Evolutionary conservation across 2,797 vertebrate species (phyloP), one percentile per base, ranked within the genome.

Genomic region (Remorina albescens): DNA sequence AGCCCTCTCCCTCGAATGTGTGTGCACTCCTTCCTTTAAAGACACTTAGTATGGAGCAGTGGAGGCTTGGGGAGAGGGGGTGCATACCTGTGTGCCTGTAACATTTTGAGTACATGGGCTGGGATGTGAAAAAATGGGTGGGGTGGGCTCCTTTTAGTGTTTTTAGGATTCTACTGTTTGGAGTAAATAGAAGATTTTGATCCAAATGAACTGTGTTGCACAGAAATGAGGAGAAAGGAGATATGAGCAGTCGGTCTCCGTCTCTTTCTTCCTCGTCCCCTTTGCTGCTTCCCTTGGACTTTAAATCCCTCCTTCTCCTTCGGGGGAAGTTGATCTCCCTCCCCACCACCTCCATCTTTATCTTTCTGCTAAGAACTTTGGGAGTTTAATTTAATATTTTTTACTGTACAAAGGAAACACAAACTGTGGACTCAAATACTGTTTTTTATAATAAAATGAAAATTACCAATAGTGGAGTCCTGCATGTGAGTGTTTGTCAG

Each of bases 311-410:
- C 71, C 51, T 26, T 63, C 64, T 71, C 78, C 37, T 57, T 62
- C 28, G 76, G 81, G 78, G 76, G 59, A 80, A 55, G 39, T 69
- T 39, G 54, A 77, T 59, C 78, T 69, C 65, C 81, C 68, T 61
- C 64, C 54, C 78, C 76, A 59, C 32, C 56, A 76, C 85, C 89
- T 90, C 87, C 85, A 76, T 74, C 89, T 90, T 84, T 90, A 91
- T 91, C 89, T 92, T 92, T 92, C 85, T 89, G 92, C 90, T 90
- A 90, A 89, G 88, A 93, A 89, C 88, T 89, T 93, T 90, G 91
- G 93, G 90, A 93, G 90, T 93, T 94, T 94, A 93, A 94, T 95
- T 95, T 95, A 95, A 93, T 94, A 94, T 95, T 95, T 95, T 95
- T 94, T 95, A 95, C 93, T 95, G 94, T 95, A 95, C 90, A 95